phyloP scores from a whole-genome alignment of 1,140 invertebrate species.

The Contarinia nasturtii region DNA sequence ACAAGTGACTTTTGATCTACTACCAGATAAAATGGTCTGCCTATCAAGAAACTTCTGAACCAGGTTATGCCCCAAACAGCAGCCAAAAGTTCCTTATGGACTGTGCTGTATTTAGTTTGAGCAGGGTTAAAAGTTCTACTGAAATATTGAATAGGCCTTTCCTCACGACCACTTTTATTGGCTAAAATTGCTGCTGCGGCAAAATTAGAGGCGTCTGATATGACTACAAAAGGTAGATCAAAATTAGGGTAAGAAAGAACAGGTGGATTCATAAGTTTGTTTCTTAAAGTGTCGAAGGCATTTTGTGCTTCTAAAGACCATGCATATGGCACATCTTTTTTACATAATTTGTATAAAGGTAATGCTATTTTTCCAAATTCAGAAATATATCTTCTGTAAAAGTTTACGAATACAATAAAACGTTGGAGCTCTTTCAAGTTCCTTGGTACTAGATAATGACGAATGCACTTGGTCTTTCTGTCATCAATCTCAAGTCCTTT shows the following conservation, averaged over 20 bases:
- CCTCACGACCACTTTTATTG: conserved; percentile 10
- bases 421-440: conserved; percentile 19
- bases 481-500: conserved; percentile 24
- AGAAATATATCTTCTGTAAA: conserved; percentile 24
- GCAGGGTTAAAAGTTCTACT: conserved; percentile 20
- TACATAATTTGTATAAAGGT: conserved; percentile 18
- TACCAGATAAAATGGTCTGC: no score
- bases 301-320: conserved; percentile 9
- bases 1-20: no score
- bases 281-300: conserved; percentile 13
- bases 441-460: conserved; percentile 21
- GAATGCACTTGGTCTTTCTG: conserved; percentile 18
- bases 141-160: conserved; percentile 18
- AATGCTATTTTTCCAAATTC: conserved; percentile 16
- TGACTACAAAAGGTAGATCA: conserved; percentile 9
- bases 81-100: conserved; percentile 22
- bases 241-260: conserved; percentile 20
- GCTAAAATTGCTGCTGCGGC: conserved; percentile 15
- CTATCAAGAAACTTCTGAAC: conserved; percentile 10
- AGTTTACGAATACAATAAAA: conserved; percentile 25
- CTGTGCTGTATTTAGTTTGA: conserved; percentile 23
- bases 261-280: conserved; percentile 12
- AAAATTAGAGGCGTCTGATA: conserved; percentile 11
- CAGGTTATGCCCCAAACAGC: conserved; percentile 25
- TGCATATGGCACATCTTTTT: conserved; percentile 14